Percentiles rank a stretch among this genome's conserved stretches.
These are phyloP conservation scores for Tympanuchus pallidicinctus DNA, from an alignment of 2,113 vertebrate species.

Conservation along the genomic window DNA sequence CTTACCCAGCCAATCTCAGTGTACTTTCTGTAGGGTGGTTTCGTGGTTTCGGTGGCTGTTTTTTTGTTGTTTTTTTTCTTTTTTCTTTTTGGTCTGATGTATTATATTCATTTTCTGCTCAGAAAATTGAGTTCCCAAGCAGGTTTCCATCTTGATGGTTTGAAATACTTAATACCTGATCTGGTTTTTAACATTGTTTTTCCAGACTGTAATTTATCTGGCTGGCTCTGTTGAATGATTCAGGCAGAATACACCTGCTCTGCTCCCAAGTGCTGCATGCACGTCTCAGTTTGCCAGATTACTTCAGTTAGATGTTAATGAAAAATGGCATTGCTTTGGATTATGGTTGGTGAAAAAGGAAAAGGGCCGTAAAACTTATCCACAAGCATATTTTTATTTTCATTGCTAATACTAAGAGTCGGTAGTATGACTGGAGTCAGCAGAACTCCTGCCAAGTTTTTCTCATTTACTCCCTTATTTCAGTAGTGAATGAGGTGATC, in stretches of 20 bases:
- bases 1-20: background rate
- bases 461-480: background rate
- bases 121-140: background rate
- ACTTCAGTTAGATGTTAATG: background rate
- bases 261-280: background rate
- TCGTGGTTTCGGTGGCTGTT: background rate
- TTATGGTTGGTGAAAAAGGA: background rate
- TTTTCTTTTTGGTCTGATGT: background rate
- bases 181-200: background rate
- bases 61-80: background rate
- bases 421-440: background rate
- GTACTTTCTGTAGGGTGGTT: background rate
- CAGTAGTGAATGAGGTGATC: slow-evolving; percentile 10
- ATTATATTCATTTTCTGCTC: background rate
- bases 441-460: slow-evolving; percentile 27
- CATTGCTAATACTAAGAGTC: slow-evolving; percentile 8
- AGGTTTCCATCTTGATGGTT: background rate
- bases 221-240: background rate
- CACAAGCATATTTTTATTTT: slow-evolving; percentile 33
- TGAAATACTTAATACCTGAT: slow-evolving; percentile 3
- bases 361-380: slow-evolving; percentile 11
- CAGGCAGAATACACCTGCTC: slow-evolving; percentile 9
- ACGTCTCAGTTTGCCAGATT: background rate
- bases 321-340: background rate
- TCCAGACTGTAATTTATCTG: background rate